Base-by-base conservation (phyloP, 1,140 invertebrate species). In the Chrysomallon squamiferum region DNA sequence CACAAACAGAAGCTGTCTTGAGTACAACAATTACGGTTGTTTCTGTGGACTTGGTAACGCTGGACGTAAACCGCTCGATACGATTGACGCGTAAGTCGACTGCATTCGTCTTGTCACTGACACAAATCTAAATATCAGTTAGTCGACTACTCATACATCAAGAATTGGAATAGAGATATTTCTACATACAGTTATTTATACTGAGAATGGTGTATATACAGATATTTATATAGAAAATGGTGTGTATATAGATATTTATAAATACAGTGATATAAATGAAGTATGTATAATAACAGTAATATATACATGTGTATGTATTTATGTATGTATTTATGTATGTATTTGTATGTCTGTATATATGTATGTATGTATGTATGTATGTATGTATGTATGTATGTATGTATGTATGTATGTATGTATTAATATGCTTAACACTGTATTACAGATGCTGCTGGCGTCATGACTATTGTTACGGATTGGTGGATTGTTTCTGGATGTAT, bases 21-120 rank as follows among this genome's bases (percentile, higher is more conserved):
- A 70, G 49, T 74, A 70, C 63, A 74, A 76, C 58, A 66, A 74
- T 54, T 78, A 78, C 64, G 76, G 76, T 7, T 78, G 76, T 62
- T 78, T 73, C 67, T 78, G 76, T 67, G 76, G 76, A 0, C 65
- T 72, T 33, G 76, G 76, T 6, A 73, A 74, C n/a, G 20, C 50
- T 11, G 61, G 59, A 0, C 25, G 27, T 3, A 66, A 69, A 50
- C 66, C 68, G 2, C 43, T 76, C 3, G 76, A 78, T 30, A 61
- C 58, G 7, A 59, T 69, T 0, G 76, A 78, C 52, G 57, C 41
- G 76, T 77, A 66, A 66, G 70, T 66, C 3, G 3, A 15, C 15
- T 29, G 9, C 54, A n/a, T n/a, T 25, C 9, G 9, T 15, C 18
- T 25, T 7, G 22, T 9, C 22, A 52, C 7, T 52, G 49, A 52